Evolutionary conservation across 2,797 vertebrate species (phyloP), one percentile per base, ranked within the genome.

Genomic region (Chlorospingus semifuscus): DNA sequence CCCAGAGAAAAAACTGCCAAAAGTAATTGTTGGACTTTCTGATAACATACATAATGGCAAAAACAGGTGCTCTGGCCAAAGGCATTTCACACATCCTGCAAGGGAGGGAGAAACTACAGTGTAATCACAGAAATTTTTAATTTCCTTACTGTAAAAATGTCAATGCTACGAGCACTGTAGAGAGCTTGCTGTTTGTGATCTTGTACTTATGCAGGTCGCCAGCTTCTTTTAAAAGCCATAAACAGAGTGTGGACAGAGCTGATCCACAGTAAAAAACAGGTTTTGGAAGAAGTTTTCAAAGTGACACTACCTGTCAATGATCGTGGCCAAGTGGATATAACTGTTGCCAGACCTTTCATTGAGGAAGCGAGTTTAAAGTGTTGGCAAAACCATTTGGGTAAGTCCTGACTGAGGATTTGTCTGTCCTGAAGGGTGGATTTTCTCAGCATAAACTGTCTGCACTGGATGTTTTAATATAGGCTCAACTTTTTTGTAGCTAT

Each of bases 231-330:
- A 87, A 99, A 99, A 98, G 99, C 99, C 3, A 99, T 99, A 90
- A 99, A 99, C 96, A 98, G 99, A 26, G 99, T 99, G 64, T 99
- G 99, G 99, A 99, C 99, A 4, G 99, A 99, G 97, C 97, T 99
- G 94, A 99, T 99, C 97, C 99, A 99, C 91, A 99, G 99, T 96
- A 99, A 99, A 96, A 99, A 99, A 18, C 99, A 99, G 94, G 98
- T 98, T 97, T 97, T 99, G 94, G 99, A 99, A 95, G 99, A 99
- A 87, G 98, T 98, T 90, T 99, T 99, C 96, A 99, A 99, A 97
- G 99, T 99, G 95, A 98, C 98, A 0, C 98, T 99, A 41, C 99
- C 99, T 29, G 98, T 99, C 92, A 99, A 99, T 5, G 99, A 99
- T 75, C 97, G 99, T 78, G 99, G 99, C 56, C 99, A 99, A 5